Conservation (phyloP, 2,797 vertebrate genomes). For the Lates japonicus region DNA sequence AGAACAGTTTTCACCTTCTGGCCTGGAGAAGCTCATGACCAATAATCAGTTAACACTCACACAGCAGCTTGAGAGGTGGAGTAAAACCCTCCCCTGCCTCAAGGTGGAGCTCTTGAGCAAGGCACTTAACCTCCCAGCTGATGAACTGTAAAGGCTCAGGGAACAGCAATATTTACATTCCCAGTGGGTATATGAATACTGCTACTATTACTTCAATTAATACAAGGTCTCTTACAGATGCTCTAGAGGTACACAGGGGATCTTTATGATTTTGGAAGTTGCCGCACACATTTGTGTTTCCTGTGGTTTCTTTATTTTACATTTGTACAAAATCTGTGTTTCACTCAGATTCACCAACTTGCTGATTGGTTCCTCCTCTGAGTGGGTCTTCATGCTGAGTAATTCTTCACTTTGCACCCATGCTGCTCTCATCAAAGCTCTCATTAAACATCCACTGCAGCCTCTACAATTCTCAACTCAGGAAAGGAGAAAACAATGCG, state of each 20-base stretch:
- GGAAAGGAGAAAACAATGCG: neutral
- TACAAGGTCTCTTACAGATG: neutral
- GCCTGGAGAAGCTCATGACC: constrained; percentile 38
- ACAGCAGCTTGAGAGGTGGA: neutral
- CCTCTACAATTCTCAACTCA: neutral
- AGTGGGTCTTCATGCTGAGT: neutral
- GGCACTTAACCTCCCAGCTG: constrained; percentile 16
- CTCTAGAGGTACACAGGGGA: neutral
- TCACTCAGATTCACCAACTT: neutral
- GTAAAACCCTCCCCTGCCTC: constrained; percentile 43
- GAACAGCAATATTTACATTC: constrained; percentile 10
- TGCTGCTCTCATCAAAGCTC: neutral
- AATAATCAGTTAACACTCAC: constrained; percentile 9
- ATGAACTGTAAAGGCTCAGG: neutral
- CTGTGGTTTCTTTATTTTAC: neutral
- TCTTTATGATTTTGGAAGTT: neutral
- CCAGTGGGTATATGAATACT: neutral
- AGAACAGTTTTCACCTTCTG: constrained; percentile 48
- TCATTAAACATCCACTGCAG: neutral
- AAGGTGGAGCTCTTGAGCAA: constrained; percentile 64
- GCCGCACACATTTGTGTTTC: too few species aligned
- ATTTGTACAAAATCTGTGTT: neutral
- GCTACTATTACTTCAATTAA: neutral
- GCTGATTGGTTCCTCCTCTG: neutral
- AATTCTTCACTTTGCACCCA: neutral